Evolutionary conservation across 1,140 invertebrate species (phyloP).

Genomic region (Bombyx mori): DNA sequence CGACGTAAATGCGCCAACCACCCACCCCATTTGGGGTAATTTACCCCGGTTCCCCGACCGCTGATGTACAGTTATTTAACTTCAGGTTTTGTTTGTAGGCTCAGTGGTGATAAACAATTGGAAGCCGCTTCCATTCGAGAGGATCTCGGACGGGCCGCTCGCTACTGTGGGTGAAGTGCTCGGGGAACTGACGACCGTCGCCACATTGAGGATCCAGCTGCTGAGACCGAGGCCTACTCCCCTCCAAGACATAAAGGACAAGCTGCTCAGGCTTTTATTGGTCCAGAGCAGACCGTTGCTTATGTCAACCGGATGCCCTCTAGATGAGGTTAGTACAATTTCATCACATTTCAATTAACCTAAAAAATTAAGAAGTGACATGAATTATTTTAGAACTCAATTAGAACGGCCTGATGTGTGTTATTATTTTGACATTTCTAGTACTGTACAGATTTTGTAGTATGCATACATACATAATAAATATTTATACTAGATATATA

Average conservation of each 20-base stretch:
- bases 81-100: constrained; percentile 66
- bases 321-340: constrained; percentile 85
- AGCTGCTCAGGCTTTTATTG: constrained; percentile 88
- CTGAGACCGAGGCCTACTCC: constrained; percentile 83
- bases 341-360: no score
- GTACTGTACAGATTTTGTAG: no score
- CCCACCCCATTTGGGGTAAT: no score
- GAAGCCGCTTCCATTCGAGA: constrained; percentile 91
- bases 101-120: constrained; percentile 94
- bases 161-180: constrained; percentile 93
- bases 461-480: no score
- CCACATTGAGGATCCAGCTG: constrained; percentile 91
- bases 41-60: no score
- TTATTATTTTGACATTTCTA: no score
- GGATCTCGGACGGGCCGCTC: constrained; percentile 87
- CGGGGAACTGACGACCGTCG: constrained; percentile 91
- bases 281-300: constrained; percentile 90
- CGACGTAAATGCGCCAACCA: no score
- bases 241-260: constrained; percentile 92
- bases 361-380: no score
- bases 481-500: no score
- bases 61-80: no score
- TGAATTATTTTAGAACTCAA: no score
- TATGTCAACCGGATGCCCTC: constrained; percentile 89
- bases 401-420: no score